Conservation (phyloP, 2,888 invertebrate genomes). For the Vanessa cardui region DNA sequence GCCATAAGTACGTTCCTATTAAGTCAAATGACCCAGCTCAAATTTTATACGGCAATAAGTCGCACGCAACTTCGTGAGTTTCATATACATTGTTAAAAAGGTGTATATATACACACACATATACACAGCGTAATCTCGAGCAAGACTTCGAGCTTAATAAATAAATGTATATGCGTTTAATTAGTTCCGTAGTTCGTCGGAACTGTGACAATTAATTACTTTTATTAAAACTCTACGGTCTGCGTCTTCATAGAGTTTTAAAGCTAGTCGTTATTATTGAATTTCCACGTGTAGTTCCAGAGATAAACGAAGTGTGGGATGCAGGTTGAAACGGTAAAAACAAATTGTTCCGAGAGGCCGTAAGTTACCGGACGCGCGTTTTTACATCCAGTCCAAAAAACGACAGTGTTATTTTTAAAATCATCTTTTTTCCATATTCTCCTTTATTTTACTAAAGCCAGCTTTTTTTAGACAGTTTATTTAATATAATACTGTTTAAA, state of each 20-base stretch:
- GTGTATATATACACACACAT: background rate
- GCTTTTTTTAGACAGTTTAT: background rate
- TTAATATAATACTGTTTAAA: background rate
- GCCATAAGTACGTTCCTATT: slow-evolving; percentile 49
- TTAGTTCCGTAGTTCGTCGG: slow-evolving; percentile 2
- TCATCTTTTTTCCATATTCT: background rate
- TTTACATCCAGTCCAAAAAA: background rate
- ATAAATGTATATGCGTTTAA: slow-evolving; percentile 6
- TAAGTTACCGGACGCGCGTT: slow-evolving; percentile 3
- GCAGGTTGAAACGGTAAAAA: background rate
- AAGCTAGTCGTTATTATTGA: too few species aligned
- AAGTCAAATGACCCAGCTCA: slow-evolving; percentile 62
- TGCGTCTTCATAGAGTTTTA: background rate
- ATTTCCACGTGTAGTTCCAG: too few species aligned
- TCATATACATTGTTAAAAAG: slow-evolving; percentile 20
- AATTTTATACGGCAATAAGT: slow-evolving; percentile 65
- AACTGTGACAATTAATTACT: too few species aligned
- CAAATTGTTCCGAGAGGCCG: slow-evolving; percentile 5
- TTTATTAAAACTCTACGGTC: too few species aligned
- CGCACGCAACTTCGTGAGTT: slow-evolving; percentile 34
- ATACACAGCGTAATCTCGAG: slow-evolving; percentile 5
- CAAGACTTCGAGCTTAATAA: background rate
- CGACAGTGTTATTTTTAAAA: background rate
- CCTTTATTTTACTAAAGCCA: background rate
- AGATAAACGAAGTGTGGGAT: background rate